Base-by-base conservation (phyloP, 2,797 vertebrate genomes). In the Acrocephalus scirpaceus region DNA sequence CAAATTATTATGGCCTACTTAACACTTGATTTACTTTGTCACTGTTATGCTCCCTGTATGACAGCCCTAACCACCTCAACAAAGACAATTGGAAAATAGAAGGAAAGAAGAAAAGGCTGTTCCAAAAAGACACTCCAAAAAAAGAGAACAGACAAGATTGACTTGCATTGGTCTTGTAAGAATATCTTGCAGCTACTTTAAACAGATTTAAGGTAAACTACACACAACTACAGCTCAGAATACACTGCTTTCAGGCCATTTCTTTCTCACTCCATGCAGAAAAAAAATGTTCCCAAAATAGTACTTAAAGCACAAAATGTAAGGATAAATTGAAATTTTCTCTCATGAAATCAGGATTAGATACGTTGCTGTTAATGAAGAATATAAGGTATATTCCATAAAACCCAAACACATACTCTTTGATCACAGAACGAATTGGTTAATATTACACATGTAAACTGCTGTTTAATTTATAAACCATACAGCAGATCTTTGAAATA, bases 1-100 rank as follows among this genome's bases (percentile, higher is more conserved):
- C 25, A 94, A 92, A 96, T 92, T 60, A 93, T 73, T 79, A 86
- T 56, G 86, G 73, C 86, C 88, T 95, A 92, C 84, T 95, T 97
- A 95, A 91, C 83, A 92, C 48, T 44, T 85, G 90, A 94, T 95
- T 91, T 90, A 87, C 48, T 95, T 90, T 91, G 84, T 82, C 86
- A 93, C 73, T 65, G 23, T 82, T 93, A 69, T 11, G 66, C 13
- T 53, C 23, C 53, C 42, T 25, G 18, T 54, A 50, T 71, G 90
- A 91, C 77, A 95, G 38, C 54, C 45, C 34, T 19, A 76, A 30
- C 72, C 81, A 91, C 53, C 74, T 89, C 77, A 87, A 82, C 51
- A 86, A 81, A 90, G 86, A 82, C 51, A 87, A 79, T 0, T 71
- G 67, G 40, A 64, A 87, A 86, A 73, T 2, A 57, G 11, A 79